phyloP scores from a whole-genome alignment of 2,113 vertebrate species.

The Propithecus coquereli region DNA sequence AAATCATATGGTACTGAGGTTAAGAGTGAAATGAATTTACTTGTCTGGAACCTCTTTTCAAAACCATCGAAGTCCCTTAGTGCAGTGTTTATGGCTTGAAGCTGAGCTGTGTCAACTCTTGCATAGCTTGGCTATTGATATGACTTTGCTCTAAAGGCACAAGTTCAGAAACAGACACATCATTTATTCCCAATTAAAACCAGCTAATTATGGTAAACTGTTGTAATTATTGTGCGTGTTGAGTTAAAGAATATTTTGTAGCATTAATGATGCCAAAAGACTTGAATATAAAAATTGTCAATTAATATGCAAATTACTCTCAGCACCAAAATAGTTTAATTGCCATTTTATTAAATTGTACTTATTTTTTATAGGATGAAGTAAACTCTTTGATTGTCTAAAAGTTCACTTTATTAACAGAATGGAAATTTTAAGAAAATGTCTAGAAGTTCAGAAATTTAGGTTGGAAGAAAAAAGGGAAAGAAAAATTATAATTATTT shows the following conservation, averaged over 20 bases:
- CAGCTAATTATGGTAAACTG: not conserved
- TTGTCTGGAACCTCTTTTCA: not conserved
- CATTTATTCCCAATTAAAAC: not conserved
- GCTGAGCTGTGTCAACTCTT: not conserved
- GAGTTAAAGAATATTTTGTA: not conserved
- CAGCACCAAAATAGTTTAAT: not conserved
- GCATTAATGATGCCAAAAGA: not conserved
- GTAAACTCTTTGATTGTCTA: not conserved
- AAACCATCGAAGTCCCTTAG: not conserved
- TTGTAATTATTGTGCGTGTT: not conserved
- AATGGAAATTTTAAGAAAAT: not conserved
- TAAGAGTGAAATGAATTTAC: not conserved
- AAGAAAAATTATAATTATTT: not conserved
- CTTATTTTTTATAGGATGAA: not conserved
- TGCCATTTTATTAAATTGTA: not conserved
- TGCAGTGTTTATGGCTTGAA: not conserved
- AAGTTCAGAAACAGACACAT: not conserved
- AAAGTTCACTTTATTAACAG: not conserved
- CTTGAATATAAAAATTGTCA: not conserved
- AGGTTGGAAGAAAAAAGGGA: not conserved
- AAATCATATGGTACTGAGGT: not conserved
- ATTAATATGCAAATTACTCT: not conserved
- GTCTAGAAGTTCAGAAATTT: not conserved
- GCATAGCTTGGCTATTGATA: too few relatives aligned
- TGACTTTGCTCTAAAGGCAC: not conserved